phyloP scores from a whole-genome alignment of 2,797 vertebrate genomes.

The Muscicapa comitata region DNA sequence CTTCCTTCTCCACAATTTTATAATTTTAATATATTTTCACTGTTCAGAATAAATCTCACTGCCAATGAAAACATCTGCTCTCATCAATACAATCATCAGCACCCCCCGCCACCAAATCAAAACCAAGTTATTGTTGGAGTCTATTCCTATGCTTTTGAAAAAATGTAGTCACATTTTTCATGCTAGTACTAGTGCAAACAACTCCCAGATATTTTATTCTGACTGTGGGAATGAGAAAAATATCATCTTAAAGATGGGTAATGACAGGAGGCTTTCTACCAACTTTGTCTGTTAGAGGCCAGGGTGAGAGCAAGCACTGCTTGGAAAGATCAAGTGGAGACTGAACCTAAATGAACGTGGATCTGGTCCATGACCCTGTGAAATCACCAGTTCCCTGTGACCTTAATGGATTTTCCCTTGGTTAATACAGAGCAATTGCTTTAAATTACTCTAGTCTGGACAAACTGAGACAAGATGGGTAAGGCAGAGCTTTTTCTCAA shows the following conservation, averaged over 20 bases:
- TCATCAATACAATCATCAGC: neutral
- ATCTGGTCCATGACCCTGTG: neutral
- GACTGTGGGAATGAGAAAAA: neutral
- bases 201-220: neutral
- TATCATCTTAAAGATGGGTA: neutral
- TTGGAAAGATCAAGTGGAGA: neutral
- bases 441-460: neutral
- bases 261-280: neutral
- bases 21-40: no score
- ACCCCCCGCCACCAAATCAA: neutral
- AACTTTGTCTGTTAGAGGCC: neutral
- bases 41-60: neutral
- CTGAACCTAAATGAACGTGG: neutral
- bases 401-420: neutral
- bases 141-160: neutral
- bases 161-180: neutral
- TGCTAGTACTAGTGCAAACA: neutral
- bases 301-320: neutral
- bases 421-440: neutral
- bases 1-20: neutral
- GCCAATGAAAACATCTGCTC: neutral
- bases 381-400: neutral
- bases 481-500: neutral
- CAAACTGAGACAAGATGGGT: neutral
- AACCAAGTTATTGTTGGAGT: neutral